Conservation (phyloP, 1,140 invertebrate species). For the Pomphorhynchus laevis region DNA sequence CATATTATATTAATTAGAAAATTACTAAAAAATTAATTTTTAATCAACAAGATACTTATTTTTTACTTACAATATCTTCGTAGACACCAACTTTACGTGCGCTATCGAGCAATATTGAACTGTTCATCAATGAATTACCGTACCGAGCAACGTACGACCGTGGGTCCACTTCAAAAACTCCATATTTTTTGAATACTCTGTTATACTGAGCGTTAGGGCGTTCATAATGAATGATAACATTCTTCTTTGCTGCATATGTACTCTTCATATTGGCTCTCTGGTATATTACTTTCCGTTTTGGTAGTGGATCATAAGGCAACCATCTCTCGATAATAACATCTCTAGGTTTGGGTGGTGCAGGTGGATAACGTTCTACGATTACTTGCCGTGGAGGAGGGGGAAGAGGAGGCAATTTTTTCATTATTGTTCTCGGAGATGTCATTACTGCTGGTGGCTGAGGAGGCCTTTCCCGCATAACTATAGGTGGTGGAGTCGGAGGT, state of each 20-base stretch:
- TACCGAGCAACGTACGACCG: not conserved
- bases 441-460: not conserved
- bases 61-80: not conserved
- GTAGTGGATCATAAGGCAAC: not conserved
- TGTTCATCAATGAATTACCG: not conserved
- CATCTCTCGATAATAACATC: not conserved
- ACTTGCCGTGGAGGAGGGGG: not conserved
- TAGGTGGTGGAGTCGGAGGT: not conserved
- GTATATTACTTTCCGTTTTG: not conserved
- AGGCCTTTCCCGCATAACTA: not conserved
- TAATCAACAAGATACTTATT: too few species aligned
- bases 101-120: not conserved
- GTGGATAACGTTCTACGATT: not conserved
- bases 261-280: not conserved
- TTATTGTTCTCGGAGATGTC: not conserved
- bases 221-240: not conserved
- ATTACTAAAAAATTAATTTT: too few species aligned
- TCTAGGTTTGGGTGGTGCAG: not conserved
- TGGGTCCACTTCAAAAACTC: not conserved
- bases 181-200: not conserved
- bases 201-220: not conserved
- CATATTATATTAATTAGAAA: too few species aligned
- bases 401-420: not conserved
- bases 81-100: not conserved
- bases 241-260: not conserved